Conservation (phyloP, 2,113 vertebrate genomes). For the Corythaixoides concolor region DNA sequence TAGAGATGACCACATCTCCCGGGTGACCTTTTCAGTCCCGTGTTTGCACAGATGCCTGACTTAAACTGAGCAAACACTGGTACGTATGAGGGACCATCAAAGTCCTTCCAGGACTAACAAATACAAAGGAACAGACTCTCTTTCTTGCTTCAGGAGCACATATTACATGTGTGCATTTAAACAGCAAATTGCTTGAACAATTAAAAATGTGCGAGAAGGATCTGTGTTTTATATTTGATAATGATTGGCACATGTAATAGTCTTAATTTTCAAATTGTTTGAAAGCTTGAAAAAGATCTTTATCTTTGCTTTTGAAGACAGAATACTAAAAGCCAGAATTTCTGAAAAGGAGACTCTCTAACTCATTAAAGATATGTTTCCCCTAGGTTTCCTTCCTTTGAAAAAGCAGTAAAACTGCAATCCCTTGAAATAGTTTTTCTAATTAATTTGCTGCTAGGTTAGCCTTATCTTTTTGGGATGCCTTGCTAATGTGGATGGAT, state of each 20-base stretch:
- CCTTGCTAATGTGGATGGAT: not conserved
- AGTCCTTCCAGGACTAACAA: not conserved
- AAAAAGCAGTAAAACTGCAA: not conserved
- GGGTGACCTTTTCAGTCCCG: not conserved
- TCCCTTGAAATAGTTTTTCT: conserved; percentile 15
- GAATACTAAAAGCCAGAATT: not conserved
- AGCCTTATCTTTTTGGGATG: not conserved
- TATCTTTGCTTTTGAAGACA: not conserved
- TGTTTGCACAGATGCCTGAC: not conserved
- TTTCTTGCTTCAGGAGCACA: not conserved
- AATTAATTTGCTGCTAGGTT: conserved; percentile 2
- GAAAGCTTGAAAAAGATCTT: not conserved
- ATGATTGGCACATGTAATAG: not conserved
- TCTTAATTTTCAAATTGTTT: not conserved
- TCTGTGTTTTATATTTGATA: not conserved
- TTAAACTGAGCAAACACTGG: not conserved
- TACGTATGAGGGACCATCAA: not conserved
- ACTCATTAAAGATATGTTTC: not conserved
- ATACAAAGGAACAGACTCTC: not conserved
- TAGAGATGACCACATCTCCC: not conserved
- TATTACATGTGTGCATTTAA: not conserved
- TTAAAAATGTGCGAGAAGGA: not conserved
- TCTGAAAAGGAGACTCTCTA: not conserved
- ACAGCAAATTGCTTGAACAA: not conserved
- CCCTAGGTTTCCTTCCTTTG: not conserved